Evolutionary conservation across 2,113 vertebrate genomes (phyloP).

Genomic region (Misgurnus anguillicaudatus): DNA sequence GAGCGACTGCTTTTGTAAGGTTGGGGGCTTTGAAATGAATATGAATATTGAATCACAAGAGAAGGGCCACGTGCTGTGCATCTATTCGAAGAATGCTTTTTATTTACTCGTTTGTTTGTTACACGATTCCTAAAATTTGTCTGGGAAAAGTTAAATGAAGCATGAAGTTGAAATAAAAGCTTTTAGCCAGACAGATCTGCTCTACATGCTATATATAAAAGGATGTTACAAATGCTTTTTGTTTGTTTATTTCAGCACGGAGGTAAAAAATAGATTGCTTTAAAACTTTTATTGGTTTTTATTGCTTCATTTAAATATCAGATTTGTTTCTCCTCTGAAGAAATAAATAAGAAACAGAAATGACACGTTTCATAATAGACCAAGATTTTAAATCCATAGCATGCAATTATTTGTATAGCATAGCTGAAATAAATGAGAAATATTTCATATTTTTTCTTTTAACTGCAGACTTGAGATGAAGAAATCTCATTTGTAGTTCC

Average conservation of each 20-base stretch:
- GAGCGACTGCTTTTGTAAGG: neutral
- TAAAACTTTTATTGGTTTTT: too few relatives aligned
- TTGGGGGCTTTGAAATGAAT: constrained; percentile 6
- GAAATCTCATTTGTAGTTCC: neutral
- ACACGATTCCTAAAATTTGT: constrained; percentile 17
- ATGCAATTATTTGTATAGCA: too few relatives aligned
- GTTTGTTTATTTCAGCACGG: neutral
- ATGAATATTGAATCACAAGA: constrained; percentile 46
- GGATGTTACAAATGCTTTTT: neutral
- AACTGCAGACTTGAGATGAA: neutral
- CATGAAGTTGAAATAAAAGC: neutral
- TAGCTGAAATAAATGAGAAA: too few relatives aligned
- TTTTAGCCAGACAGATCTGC: neutral
- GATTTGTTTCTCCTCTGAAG: too few relatives aligned
- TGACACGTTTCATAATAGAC: too few relatives aligned
- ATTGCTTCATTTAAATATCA: neutral
- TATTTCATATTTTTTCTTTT: too few relatives aligned
- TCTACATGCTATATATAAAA: neutral
- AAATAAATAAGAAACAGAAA: too few relatives aligned
- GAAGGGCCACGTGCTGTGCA: constrained; percentile 18
- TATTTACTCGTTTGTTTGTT: constrained; percentile 2
- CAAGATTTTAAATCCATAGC: too few relatives aligned
- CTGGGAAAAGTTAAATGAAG: neutral
- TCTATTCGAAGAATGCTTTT: neutral
- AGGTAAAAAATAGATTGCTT: too few relatives aligned